phyloP scores from a whole-genome alignment of 1,140 invertebrate species.

The Drosophila miranda region DNA sequence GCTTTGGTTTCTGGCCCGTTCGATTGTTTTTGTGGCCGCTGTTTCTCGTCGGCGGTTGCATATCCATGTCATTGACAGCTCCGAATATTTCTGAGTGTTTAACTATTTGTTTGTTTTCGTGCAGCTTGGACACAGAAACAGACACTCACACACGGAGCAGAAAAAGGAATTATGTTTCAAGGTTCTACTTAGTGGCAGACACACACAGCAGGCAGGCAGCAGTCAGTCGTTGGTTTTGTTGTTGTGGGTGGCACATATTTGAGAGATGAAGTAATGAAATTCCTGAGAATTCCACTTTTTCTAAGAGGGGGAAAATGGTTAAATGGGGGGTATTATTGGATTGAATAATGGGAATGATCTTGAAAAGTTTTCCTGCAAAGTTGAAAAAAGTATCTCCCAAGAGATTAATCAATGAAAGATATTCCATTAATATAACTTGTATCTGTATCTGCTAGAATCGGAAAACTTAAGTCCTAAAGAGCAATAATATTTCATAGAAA shows the following conservation, averaged over 20 bases:
- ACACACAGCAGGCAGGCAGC: slow-evolving; percentile 14
- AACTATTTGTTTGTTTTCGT: slow-evolving; percentile 56
- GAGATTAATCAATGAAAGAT: no score
- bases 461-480: no score
- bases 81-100: slow-evolving; percentile 34
- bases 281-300: no score
- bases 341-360: no score
- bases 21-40: slow-evolving; percentile 24
- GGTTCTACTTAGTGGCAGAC: slow-evolving; percentile 25
- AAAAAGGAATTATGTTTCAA: slow-evolving; percentile 55
- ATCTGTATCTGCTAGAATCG: no score
- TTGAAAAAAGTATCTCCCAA: no score
- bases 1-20: slow-evolving; percentile 28
- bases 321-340: no score
- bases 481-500: no score
- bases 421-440: no score
- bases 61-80: slow-evolving; percentile 77
- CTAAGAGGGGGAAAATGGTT: no score
- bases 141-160: slow-evolving; percentile 1
- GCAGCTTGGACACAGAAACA: slow-evolving; percentile 13
- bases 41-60: slow-evolving; percentile 46
- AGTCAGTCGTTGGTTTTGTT: not conserved
- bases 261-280: slow-evolving; percentile 18
- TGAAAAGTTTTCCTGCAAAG: no score
- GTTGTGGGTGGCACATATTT: slow-evolving; percentile 14